These are phyloP conservation scores for Eclectus roratus DNA, from an alignment of 2,113 vertebrate genomes.

Conservation along the genomic window DNA sequence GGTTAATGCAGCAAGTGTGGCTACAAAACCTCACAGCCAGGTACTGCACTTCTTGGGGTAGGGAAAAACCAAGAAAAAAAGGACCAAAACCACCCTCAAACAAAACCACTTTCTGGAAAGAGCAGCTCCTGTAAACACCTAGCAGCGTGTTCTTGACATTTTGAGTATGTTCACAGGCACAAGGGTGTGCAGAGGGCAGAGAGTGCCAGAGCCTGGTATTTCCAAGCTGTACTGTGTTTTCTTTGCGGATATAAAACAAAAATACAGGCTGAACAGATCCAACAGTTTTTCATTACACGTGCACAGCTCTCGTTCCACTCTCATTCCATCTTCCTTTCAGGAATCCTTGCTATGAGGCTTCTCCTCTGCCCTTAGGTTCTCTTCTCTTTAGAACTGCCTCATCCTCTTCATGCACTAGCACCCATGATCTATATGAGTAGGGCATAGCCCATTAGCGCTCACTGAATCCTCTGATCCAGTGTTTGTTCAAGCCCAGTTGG, in stretches of 20 bases:
- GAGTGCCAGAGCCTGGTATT: not conserved
- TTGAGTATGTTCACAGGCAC: not conserved
- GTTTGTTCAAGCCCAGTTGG: not conserved
- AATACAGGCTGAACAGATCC: not conserved
- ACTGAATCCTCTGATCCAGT: not conserved
- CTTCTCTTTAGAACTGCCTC: not conserved
- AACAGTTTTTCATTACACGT: not conserved
- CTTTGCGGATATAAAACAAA: not conserved
- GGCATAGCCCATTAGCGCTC: not conserved
- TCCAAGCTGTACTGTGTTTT: not conserved
- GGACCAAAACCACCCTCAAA: too few relatives aligned
- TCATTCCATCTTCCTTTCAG: not conserved
- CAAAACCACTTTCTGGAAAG: not conserved
- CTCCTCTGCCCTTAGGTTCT: not conserved
- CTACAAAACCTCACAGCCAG: not conserved
- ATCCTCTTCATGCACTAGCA: not conserved
- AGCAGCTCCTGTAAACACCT: not conserved
- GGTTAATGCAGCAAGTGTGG: not conserved
- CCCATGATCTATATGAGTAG: not conserved
- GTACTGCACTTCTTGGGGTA: not conserved
- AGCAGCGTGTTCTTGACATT: not conserved
- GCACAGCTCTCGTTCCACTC: not conserved
- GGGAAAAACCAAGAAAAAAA: not conserved
- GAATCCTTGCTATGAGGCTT: not conserved
- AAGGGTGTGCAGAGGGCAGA: fast-evolving